Percentiles rank a stretch among this genome's conserved stretches.
These are phyloP conservation scores for Plusia festucae DNA, from an alignment of 2,888 invertebrate species.

Conservation along the genomic window DNA sequence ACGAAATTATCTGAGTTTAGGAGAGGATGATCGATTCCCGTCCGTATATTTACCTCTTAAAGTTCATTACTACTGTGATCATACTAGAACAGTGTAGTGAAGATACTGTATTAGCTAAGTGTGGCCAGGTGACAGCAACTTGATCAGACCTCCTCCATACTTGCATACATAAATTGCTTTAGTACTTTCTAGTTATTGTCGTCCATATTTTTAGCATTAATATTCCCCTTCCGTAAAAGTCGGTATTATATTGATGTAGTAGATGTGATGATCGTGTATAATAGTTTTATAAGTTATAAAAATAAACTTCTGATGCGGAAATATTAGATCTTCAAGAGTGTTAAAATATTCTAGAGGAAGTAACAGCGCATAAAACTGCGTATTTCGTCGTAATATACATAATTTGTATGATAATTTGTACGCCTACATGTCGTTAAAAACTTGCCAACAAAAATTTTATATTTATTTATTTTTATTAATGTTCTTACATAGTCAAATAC, in stretches of 20 bases:
- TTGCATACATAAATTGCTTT: conserved; percentile 3
- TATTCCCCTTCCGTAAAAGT: no score
- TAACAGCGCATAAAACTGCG: background rate
- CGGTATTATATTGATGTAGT: no score
- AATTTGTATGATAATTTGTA: background rate
- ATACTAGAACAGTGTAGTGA: background rate
- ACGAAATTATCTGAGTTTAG: background rate
- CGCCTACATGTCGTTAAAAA: background rate
- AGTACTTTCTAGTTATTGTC: no score
- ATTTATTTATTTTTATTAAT: background rate
- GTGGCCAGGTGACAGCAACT: conserved; percentile 32
- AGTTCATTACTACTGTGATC: background rate
- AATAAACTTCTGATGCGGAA: background rate
- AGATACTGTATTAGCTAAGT: conserved; percentile 6
- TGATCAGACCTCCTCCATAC: conserved; percentile 16
- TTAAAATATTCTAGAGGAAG: background rate
- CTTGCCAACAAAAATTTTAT: conserved; percentile 2
- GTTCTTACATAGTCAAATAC: background rate
- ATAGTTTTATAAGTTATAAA: no score
- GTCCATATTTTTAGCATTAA: no score
- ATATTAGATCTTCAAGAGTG: background rate
- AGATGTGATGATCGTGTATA: no score
- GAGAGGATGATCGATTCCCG: background rate
- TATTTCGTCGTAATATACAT: background rate
- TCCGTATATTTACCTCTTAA: background rate